These are phyloP conservation scores for Orthosia cruda DNA, from an alignment of 2,888 invertebrate species.

Conservation along the genomic window DNA sequence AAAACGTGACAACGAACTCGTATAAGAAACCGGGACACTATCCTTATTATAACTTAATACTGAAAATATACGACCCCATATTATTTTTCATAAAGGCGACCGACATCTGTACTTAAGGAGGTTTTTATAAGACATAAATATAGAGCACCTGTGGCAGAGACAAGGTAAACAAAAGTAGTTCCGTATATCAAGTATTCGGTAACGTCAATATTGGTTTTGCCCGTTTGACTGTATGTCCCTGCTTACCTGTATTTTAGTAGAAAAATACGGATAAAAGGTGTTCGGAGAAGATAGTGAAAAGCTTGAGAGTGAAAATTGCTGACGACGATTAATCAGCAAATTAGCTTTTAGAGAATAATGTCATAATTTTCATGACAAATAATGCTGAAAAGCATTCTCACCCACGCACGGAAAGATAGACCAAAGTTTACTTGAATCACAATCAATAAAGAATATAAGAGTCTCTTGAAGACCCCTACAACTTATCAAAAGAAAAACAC, in stretches of 20 bases:
- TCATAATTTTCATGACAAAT: not conserved
- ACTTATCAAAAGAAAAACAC: not conserved
- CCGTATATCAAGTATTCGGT: slow-evolving; percentile 39
- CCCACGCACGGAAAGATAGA: not conserved
- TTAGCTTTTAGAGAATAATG: not conserved
- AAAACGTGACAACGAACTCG: slow-evolving; percentile 35
- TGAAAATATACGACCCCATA: slow-evolving; percentile 54
- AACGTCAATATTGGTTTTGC: slow-evolving; percentile 44
- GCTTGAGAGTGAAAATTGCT: not conserved
- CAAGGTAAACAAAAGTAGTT: slow-evolving; percentile 44
- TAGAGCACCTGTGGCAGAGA: slow-evolving; percentile 44
- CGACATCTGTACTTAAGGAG: slow-evolving; percentile 40
- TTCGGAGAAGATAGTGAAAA: not conserved
- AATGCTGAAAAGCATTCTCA: not conserved
- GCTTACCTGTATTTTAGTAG: not conserved
- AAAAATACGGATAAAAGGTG: slow-evolving; percentile 5
- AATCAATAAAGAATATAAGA: not conserved
- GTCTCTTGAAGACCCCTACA: no score
- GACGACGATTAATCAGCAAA: not conserved
- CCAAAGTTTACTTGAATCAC: not conserved
- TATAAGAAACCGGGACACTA: slow-evolving; percentile 39
- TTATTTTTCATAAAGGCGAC: slow-evolving; percentile 61
- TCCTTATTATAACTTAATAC: slow-evolving; percentile 49
- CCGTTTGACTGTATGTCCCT: slow-evolving; percentile 7
- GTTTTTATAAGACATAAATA: slow-evolving; percentile 50